These are phyloP conservation scores for Amphiprion clarkii DNA, from an alignment of 2,797 vertebrate genomes.

Conservation along the genomic window DNA sequence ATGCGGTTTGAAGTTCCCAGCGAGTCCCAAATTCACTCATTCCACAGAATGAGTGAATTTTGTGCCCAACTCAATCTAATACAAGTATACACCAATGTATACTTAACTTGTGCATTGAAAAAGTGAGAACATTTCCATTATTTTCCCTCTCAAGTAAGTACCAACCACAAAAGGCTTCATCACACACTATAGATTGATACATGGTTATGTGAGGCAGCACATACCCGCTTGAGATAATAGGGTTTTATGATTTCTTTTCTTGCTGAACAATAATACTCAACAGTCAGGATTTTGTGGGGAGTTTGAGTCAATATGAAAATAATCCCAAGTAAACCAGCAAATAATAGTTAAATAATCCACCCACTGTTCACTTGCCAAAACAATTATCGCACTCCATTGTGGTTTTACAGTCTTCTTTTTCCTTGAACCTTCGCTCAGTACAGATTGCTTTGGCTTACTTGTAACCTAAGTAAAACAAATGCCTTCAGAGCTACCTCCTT, in stretches of 20 bases:
- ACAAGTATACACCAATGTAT: not conserved
- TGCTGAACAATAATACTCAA: no score
- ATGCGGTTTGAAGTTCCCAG: not conserved
- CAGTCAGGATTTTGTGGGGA: no score
- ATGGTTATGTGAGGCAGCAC: not conserved
- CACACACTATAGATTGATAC: no score
- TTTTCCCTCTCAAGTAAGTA: not conserved
- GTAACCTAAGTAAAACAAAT: slow-evolving; percentile 31
- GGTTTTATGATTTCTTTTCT: no score
- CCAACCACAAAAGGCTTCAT: not conserved
- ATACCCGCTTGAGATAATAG: not conserved
- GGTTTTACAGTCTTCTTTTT: not conserved
- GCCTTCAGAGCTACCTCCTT: slow-evolving; percentile 34
- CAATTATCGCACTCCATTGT: no score
- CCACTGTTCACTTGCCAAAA: not conserved
- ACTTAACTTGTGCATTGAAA: no score
- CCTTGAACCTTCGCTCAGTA: not conserved
- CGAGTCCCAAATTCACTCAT: not conserved
- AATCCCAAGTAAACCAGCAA: not conserved
- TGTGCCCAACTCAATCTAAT: not conserved
- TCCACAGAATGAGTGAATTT: not conserved
- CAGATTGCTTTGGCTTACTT: not conserved
- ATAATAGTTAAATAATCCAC: not conserved
- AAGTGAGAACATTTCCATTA: not conserved
- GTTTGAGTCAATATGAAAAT: not conserved